Conservation (phyloP, 2,113 vertebrate genomes). For the Eublepharis macularius region DNA sequence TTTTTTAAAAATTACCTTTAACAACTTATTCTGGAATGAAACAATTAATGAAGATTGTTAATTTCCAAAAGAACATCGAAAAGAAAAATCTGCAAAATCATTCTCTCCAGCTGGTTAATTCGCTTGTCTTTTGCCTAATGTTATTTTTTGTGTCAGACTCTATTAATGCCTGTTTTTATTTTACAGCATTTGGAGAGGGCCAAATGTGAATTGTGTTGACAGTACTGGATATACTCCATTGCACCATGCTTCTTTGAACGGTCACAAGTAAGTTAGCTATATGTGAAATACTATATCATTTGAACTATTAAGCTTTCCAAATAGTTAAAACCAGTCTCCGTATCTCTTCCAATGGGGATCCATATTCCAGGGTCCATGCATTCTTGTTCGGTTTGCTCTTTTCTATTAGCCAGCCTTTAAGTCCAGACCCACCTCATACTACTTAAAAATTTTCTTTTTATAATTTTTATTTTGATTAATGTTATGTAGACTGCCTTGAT, state of each 20-base stretch:
- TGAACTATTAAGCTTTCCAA: rapidly evolving
- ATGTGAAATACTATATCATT: background rate
- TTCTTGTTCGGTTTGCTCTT: no score
- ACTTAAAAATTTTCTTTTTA: no score
- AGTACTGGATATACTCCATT: conserved; percentile 96
- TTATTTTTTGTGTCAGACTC: conserved; percentile 18
- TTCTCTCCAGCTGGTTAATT: background rate
- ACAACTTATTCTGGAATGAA: background rate
- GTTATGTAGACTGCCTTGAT: no score
- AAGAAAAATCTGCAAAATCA: background rate
- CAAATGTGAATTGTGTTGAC: conserved; percentile 98
- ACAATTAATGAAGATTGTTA: background rate
- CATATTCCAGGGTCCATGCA: no score
- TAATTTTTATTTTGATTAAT: no score
- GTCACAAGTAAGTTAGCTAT: conserved; percentile 86
- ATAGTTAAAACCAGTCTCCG: conserved; percentile 2
- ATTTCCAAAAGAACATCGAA: background rate
- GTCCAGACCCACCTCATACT: no score
- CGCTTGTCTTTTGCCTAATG: conserved; percentile 4
- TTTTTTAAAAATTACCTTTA: background rate
- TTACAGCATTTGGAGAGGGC: conserved; percentile 95
- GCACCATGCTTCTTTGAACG: conserved; percentile 95
- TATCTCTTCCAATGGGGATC: background rate
- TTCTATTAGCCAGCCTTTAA: no score
- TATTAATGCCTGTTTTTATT: conserved; percentile 40